These are phyloP conservation scores for Dysmachus trigonus DNA, from an alignment of 2,888 invertebrate species.

Conservation along the genomic window DNA sequence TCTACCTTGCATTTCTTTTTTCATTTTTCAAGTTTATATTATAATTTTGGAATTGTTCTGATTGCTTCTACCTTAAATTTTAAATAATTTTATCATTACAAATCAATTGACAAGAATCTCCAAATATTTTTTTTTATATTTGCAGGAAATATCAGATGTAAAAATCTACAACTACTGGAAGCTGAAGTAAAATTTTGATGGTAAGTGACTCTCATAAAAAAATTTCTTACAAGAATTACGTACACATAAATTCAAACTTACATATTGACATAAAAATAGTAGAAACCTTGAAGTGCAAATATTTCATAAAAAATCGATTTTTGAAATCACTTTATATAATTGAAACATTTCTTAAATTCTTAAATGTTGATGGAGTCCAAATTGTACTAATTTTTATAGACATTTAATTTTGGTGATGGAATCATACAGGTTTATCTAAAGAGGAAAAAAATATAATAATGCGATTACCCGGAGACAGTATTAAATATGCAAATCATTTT, in stretches of 20 bases:
- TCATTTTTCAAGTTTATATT: no score
- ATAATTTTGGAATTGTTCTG: no score
- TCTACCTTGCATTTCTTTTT: no score
- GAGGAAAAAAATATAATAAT: neutral
- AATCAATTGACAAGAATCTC: neutral
- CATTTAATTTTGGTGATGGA: neutral
- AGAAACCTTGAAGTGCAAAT: no score
- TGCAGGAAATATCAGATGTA: neutral
- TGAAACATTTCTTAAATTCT: neutral
- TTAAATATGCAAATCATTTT: neutral
- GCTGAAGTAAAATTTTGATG: neutral
- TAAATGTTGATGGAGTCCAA: neutral
- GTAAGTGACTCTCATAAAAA: neutral
- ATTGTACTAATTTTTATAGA: neutral
- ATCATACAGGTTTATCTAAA: neutral
- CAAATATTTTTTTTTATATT: neutral
- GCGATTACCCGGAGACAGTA: neutral
- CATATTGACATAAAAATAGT: no score
- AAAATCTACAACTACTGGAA: neutral
- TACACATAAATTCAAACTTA: no score
- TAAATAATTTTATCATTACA: neutral
- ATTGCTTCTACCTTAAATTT: neutral
- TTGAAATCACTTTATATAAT: no score
- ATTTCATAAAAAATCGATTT: no score
- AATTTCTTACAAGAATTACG: no score